Base-by-base conservation (phyloP, 2,797 vertebrate species). In the Parambassis ranga region DNA sequence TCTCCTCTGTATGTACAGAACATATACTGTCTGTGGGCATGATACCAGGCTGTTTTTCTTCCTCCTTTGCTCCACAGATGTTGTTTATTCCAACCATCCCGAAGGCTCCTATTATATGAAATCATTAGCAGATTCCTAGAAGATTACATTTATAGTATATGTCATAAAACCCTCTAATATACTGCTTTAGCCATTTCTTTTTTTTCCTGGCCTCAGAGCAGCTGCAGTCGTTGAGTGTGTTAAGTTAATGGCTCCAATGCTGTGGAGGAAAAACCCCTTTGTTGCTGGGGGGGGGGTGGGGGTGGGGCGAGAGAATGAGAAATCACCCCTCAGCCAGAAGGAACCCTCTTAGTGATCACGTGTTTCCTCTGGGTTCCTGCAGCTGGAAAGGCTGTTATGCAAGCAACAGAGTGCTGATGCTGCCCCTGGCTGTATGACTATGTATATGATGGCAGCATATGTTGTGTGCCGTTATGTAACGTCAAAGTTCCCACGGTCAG, bases 371-470 rank as follows among this genome's bases (percentile, higher is more conserved):
- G 53, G 61, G 56, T 58, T 82, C 66, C 43, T 65, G 18, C 46
- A 9, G 46, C 52, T 28, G 22, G 51, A 31, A 38, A 66, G 44
- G 36, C 38, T 62, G 64, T 87, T 91, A 88, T 6, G 61, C 77
- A 85, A 88, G 74, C 58, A 64, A 46, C 48, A 76, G 67, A 80
- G 58, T 18, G 65, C 78, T 84, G 71, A 83, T 80, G 82, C 61
- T 23, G 52, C 66, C 48, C 33, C 41, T 38, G 53, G 64, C 51
- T 64, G 42, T 16, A 36, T 63, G 67, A 71, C 52, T 79, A 43
- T 68, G 52, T 66, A 55, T 31, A 31, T 37, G 15, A 32, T 32
- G 22, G 9, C 7, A 44, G 44, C 63, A 8, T 51, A 65, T 42
- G 32, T 13, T 51, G 65, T 42, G 32, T 13, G 3, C 16, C 5